Conservation (phyloP, 2,797 vertebrate genomes). For the Pipistrellus nathusii region DNA sequence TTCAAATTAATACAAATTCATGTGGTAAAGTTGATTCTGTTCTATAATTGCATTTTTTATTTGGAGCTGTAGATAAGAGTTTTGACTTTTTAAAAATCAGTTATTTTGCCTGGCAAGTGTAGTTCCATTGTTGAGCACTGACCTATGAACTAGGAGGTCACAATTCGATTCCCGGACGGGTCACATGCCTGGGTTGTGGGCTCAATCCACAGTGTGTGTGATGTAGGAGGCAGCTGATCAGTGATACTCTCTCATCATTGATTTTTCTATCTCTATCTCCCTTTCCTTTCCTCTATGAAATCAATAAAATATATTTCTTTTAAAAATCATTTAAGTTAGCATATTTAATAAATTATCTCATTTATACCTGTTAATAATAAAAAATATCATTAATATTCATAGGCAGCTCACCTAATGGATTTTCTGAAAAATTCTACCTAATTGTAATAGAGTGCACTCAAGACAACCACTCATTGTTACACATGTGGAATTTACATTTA, state of each 20-base stretch:
- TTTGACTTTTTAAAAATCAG: not conserved
- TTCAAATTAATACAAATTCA: constrained; percentile 50
- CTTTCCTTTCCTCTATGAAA: too few relatives aligned
- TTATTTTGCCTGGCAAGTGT: constrained; percentile 3
- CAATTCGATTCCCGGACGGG: too few relatives aligned
- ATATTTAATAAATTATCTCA: constrained; percentile 42
- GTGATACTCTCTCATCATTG: too few relatives aligned
- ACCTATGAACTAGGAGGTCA: too few relatives aligned
- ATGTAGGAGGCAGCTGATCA: too few relatives aligned
- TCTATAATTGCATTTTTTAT: constrained; percentile 31
- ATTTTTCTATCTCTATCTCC: too few relatives aligned
- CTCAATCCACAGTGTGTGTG: too few relatives aligned
- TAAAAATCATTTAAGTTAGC: not conserved
- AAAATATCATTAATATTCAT: constrained; percentile 74
- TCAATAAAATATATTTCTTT: not conserved
- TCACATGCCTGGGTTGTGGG: too few relatives aligned
- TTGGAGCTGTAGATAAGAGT: not conserved
- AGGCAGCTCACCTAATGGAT: constrained; percentile 88
- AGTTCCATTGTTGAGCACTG: too few relatives aligned
- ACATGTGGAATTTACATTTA: constrained; percentile 98
- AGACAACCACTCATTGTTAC: constrained; percentile 91
- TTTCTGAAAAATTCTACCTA: constrained; percentile 96
- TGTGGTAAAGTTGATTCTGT: not conserved
- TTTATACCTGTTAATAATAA: constrained; percentile 34
- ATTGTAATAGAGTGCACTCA: constrained; percentile 94